Evolutionary conservation across 2,797 vertebrate genomes (phyloP).

Genomic region (Sebastes nivosus): DNA sequence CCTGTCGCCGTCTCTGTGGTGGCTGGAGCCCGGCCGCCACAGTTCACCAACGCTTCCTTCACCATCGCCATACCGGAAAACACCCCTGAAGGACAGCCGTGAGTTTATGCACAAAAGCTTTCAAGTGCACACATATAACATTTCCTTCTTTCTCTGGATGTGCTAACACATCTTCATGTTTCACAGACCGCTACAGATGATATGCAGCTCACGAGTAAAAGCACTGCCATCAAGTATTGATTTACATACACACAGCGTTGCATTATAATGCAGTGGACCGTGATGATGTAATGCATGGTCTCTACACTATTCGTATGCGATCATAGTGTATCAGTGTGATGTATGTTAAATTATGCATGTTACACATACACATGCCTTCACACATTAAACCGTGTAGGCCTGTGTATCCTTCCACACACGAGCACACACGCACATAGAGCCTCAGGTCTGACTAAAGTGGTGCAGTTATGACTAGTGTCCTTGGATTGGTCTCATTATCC

Average conservation of each 20-base stretch:
- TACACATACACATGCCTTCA: neutral
- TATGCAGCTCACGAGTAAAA: neutral
- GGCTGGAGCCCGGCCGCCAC: constrained; percentile 85
- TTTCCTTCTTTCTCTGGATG: neutral
- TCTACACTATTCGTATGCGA: neutral
- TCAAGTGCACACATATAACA: neutral
- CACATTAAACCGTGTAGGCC: neutral
- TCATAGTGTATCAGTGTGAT: neutral
- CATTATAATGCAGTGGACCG: neutral
- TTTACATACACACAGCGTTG: neutral
- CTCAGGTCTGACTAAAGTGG: neutral
- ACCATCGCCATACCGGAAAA: constrained; percentile 85
- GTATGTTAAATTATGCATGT: neutral
- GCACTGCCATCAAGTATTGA: neutral
- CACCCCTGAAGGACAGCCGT: constrained; percentile 82
- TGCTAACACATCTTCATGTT: neutral
- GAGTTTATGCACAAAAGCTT: constrained; percentile 67
- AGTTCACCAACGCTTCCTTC: constrained; percentile 87
- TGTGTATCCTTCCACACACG: neutral
- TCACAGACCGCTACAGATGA: neutral
- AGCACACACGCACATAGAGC: neutral
- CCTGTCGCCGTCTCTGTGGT: constrained; percentile 84
- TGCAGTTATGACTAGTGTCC: constrained; percentile 13
- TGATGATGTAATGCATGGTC: neutral
- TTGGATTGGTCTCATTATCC: constrained; percentile 29